These are phyloP conservation scores for Nilaparvata lugens DNA, from an alignment of 1,140 invertebrate genomes.

Conservation along the genomic window DNA sequence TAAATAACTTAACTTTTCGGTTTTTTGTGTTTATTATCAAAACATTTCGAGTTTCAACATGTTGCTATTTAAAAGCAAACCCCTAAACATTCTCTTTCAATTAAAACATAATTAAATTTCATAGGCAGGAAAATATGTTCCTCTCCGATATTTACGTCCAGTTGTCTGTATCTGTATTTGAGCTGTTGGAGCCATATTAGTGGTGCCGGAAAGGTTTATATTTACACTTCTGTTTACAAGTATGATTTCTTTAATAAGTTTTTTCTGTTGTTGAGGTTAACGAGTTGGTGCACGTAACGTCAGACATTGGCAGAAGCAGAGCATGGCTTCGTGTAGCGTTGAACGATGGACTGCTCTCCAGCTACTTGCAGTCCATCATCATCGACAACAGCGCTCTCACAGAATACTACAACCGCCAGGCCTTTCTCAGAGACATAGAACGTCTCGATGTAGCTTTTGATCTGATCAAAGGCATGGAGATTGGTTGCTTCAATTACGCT, in stretches of 20 bases:
- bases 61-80: too few species aligned
- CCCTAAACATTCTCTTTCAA: too few species aligned
- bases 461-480: conserved; percentile 67
- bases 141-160: too few species aligned
- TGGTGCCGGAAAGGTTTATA: not conserved
- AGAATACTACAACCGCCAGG: conserved; percentile 66
- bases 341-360: conserved; percentile 79
- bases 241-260: too few species aligned
- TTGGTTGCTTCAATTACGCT: conserved; percentile 66
- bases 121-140: too few species aligned
- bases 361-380: conserved; percentile 70
- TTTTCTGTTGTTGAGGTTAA: too few species aligned
- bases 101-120: too few species aligned
- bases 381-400: conserved; percentile 59
- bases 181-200: not conserved
- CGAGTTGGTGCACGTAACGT: conserved; percentile 62
- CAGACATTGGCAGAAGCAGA: conserved; percentile 81
- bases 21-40: too few species aligned
- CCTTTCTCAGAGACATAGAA: conserved; percentile 70
- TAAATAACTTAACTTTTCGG: too few species aligned
- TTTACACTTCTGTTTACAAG: too few species aligned
- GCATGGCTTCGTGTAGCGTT: conserved; percentile 82
- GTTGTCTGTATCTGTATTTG: too few species aligned
- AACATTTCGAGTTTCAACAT: too few species aligned
- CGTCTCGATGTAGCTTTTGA: conserved; percentile 66